Conservation (phyloP, 2,113 vertebrate species). For the Xenus cinereus region DNA sequence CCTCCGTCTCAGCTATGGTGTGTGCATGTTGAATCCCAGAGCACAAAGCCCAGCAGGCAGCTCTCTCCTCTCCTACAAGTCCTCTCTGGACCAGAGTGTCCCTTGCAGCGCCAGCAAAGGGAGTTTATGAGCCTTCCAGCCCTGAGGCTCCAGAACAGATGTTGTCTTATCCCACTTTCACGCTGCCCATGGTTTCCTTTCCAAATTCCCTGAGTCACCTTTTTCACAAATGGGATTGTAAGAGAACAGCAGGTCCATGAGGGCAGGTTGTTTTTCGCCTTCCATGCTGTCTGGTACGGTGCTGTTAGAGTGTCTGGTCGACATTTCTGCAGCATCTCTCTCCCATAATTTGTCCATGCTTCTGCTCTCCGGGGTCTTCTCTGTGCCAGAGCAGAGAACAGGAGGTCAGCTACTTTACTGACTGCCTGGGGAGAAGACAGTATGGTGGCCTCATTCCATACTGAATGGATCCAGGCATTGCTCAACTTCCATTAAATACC, state of each 20-base stretch:
- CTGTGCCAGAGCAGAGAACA: not conserved
- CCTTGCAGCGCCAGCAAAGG: not conserved
- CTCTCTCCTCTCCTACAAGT: not conserved
- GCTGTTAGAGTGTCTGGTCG: not conserved
- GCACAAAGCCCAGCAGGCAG: not conserved
- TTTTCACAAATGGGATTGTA: not conserved
- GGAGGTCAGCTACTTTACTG: not conserved
- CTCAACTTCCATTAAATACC: not conserved
- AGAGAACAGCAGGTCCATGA: accelerated
- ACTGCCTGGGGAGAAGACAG: not conserved
- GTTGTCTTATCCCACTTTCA: not conserved
- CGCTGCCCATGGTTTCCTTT: not conserved
- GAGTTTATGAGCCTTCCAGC: not conserved
- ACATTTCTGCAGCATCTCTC: not conserved
- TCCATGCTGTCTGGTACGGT: not conserved
- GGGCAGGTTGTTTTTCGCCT: not conserved
- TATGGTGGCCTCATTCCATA: not conserved
- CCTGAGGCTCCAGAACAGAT: not conserved
- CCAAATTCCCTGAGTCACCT: not conserved
- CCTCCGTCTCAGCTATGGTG: not conserved
- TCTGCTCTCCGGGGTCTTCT: not conserved
- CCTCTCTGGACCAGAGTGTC: not conserved
- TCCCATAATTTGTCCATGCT: not conserved
- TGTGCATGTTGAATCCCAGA: not conserved
- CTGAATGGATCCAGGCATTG: not conserved